Evolutionary conservation across 2,888 invertebrate genomes (phyloP).

Genomic region (Oxyteleia sp.): DNA sequence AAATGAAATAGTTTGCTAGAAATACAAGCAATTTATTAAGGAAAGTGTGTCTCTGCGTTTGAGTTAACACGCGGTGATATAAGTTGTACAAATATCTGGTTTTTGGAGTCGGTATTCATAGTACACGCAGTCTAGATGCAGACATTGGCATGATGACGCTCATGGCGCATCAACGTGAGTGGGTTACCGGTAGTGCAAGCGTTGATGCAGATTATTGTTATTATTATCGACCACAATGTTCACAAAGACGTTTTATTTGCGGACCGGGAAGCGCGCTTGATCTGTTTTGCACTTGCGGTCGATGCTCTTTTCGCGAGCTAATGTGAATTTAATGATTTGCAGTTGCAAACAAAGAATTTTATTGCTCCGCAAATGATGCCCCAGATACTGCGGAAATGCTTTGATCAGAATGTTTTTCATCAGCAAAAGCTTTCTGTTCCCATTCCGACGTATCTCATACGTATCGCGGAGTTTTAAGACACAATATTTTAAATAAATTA

Average conservation of each 20-base stretch:
- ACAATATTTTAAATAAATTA: no score
- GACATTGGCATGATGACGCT: slow-evolving; percentile 28
- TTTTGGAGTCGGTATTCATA: slow-evolving; percentile 50
- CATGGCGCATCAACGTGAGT: slow-evolving; percentile 21
- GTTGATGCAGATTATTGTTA: slow-evolving; percentile 42
- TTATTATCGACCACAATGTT: slow-evolving; percentile 44
- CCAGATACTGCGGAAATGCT: slow-evolving; percentile 38
- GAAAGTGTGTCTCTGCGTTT: slow-evolving; percentile 6
- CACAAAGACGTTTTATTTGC: slow-evolving; percentile 43
- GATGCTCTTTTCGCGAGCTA: slow-evolving; percentile 58
- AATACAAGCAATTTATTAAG: neutral
- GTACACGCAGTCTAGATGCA: slow-evolving; percentile 37
- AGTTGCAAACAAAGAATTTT: slow-evolving; percentile 36
- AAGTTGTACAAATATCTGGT: slow-evolving; percentile 30
- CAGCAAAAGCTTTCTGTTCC: slow-evolving; percentile 21
- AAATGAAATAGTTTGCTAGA: neutral
- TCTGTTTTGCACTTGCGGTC: slow-evolving; percentile 58
- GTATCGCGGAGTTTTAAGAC: neutral
- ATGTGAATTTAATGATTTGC: slow-evolving; percentile 50
- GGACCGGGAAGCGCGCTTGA: slow-evolving; percentile 52
- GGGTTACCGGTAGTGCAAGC: slow-evolving; percentile 17
- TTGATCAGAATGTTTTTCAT: slow-evolving; percentile 19
- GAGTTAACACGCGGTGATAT: neutral
- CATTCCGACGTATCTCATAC: slow-evolving; percentile 20
- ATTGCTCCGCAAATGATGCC: slow-evolving; percentile 21